Percentiles rank a stretch among this genome's conserved stretches.
phyloP scores from a whole-genome alignment of 2,888 invertebrate genomes.

The Platerodrilus igneus region DNA sequence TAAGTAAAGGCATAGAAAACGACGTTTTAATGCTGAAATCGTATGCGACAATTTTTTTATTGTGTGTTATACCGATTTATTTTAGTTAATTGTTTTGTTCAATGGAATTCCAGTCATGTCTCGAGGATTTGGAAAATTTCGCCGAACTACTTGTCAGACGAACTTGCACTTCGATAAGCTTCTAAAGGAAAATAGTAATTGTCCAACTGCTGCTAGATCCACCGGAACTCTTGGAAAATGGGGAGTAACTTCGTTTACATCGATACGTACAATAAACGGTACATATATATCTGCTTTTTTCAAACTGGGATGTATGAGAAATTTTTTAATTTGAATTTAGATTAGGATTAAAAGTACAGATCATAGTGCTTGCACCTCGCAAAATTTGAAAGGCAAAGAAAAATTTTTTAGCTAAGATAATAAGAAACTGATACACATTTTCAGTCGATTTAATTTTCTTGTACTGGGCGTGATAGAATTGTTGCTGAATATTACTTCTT shows the following conservation, averaged over 20 bases:
- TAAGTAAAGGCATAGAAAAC: too few species aligned
- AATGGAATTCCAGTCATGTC: slow-evolving; percentile 39
- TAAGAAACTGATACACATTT: too few species aligned
- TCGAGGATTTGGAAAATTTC: slow-evolving; percentile 50
- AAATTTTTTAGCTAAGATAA: too few species aligned
- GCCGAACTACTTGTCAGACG: slow-evolving; percentile 47
- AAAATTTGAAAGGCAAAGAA: slow-evolving; percentile 3
- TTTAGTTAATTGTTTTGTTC: too few species aligned
- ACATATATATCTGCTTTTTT: slow-evolving; percentile 3
- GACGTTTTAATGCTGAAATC: too few species aligned
- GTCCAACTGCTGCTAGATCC: slow-evolving; percentile 82
- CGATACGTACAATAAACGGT: slow-evolving; percentile 77
- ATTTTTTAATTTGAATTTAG: slow-evolving; percentile 13
- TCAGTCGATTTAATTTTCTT: too few species aligned
- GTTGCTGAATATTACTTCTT: too few species aligned
- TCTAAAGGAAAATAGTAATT: slow-evolving; percentile 75
- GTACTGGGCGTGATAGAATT: too few species aligned
- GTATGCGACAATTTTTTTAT: too few species aligned
- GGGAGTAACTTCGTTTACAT: slow-evolving; percentile 92
- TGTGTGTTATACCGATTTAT: too few species aligned
- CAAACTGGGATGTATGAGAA: too few species aligned
- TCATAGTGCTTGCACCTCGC: background rate
- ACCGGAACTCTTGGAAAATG: slow-evolving; percentile 90
- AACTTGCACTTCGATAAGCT: slow-evolving; percentile 63
- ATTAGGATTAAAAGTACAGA: background rate